Base-by-base conservation (phyloP, 2,888 invertebrate species). In the Stenichneumon culpator region DNA sequence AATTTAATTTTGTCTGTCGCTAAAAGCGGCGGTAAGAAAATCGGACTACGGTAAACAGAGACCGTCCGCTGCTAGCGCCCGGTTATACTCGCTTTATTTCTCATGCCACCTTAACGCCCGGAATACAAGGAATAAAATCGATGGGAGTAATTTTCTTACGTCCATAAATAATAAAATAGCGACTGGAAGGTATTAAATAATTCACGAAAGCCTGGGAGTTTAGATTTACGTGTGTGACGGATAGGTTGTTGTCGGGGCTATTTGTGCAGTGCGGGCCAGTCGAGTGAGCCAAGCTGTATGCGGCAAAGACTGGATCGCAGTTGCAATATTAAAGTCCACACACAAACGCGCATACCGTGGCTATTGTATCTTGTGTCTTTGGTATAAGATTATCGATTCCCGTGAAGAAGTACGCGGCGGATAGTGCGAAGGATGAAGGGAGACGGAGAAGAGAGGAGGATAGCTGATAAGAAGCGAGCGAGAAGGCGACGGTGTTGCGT, bases 141-240 rank as follows among this genome's bases (percentile, higher is more conserved):
- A 85, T 82, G 54, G 39, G 74, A n/a, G 70, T 79, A 65, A 68
- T 69, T 82, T 67, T 73, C 72, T 50, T 69, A 50, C 70, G 65
- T 75, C 68, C 79, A 80, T 85, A 85, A 85, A 85, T 85, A 80
- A 77, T 16, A 82, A 63, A 83, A 85, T 73, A 52, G 28, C 79
- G 28, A 60, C 67, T 63, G 67, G 54, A 28, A 9, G 25, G 70
- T 69, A 36, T 75, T 85, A 36, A 85, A 85, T 82, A 82, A 80
- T 85, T 75, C 79, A 82, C 74, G 68, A 77, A 77, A 79, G 44
- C 60, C 75, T 77, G 36, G 75, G 75, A 79, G 72, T 73, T 72
- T 11, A 72, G 79, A 79, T 82, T 85, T 85, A 85, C 79, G 82
- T 79, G 39, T 63, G 25, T 25, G 74, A 72, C 65, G 70, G 54